Evolutionary conservation across 2,888 invertebrate species (phyloP), one percentile per base, ranked within the genome.

Genomic region (Cremastinae sp.): DNA sequence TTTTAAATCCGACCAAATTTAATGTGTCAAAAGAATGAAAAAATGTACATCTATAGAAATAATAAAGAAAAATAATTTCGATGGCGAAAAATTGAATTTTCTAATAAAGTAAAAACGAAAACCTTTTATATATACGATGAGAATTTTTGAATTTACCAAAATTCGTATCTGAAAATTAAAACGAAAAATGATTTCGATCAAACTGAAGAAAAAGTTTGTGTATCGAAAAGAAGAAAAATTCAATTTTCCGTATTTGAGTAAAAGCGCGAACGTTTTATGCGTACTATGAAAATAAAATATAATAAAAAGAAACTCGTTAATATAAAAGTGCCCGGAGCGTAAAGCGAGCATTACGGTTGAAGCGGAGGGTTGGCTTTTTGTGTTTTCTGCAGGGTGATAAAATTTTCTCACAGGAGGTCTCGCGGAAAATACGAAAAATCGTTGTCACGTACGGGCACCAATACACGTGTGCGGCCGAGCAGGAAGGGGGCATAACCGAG

Each of bases 371-470:
- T 14, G 14, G 12, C 14, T 62, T 56, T 45, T 34, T 12, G 36
- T 22, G 54, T 68, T 71, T 61, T 51, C 53, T 59, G 38, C 56
- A 59, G 53, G 78, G 69, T 79, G 78, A 80, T 80, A 79, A 80
- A 78, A 80, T 80, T 80, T 79, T 79, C 79, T 78, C 78, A 78
- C 75, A 78, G 76, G 79, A 79, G 75, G 79, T 80, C 78, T 80
- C 74, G 62, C 74, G 79, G 78, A 80, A 80, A 80, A 80, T 78
- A 77, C 78, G 80, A 80, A 79, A 80, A 80, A 77, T 80, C 74
- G 74, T 75, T 71, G 72, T 59, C 71, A 18, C 49, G 56, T 62
- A 53, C 51, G 38, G 34, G 2, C 41, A 58, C 8, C 5, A 2
- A 22, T 7, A 58, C n/a, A 38, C 10, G n/a, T 18, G n/a, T 18